Conservation (phyloP, 2,888 invertebrate genomes). For the Scaptomyza cyrtandrae region DNA sequence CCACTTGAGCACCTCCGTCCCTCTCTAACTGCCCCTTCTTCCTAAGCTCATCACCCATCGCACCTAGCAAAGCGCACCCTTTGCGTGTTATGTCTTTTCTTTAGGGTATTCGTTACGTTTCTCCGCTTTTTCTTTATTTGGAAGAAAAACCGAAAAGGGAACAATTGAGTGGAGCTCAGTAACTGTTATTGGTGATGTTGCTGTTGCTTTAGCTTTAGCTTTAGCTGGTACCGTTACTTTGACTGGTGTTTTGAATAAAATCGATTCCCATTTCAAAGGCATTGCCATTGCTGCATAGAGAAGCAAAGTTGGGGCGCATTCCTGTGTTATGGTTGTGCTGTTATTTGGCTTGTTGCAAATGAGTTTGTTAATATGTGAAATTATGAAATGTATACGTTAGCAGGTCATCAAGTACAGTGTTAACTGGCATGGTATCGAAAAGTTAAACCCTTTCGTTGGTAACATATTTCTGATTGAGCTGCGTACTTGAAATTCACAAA, state of each 20-base stretch:
- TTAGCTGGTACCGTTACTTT: constrained; percentile 2
- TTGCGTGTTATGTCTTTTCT: constrained; percentile 72
- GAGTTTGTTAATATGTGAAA: constrained; percentile 9
- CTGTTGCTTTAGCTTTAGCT: constrained; percentile 6
- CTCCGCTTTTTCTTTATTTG: constrained; percentile 16
- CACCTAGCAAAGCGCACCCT: constrained; percentile 58
- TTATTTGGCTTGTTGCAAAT: constrained; percentile 7
- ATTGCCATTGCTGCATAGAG: constrained; percentile 7
- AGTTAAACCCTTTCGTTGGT: background rate
- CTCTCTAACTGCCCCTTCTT: background rate
- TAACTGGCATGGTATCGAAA: background rate
- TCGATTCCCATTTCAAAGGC: constrained; percentile 59
- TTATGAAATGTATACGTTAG: constrained; percentile 13
- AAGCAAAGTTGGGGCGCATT: background rate
- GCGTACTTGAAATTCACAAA: too few species aligned
- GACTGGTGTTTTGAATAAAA: constrained; percentile 54
- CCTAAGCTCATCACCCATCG: constrained; percentile 2
- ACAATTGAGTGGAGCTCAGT: constrained; percentile 19
- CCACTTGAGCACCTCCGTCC: constrained; percentile 2
- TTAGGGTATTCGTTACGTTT: constrained; percentile 18
- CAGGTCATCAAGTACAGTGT: constrained; percentile 3
- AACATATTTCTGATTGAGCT: too few species aligned
- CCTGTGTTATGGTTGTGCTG: background rate
- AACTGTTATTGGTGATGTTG: constrained; percentile 6
- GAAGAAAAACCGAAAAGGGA: constrained; percentile 12